Evolutionary conservation across 2,113 vertebrate species (phyloP).

Genomic region (Hyaena hyaena): DNA sequence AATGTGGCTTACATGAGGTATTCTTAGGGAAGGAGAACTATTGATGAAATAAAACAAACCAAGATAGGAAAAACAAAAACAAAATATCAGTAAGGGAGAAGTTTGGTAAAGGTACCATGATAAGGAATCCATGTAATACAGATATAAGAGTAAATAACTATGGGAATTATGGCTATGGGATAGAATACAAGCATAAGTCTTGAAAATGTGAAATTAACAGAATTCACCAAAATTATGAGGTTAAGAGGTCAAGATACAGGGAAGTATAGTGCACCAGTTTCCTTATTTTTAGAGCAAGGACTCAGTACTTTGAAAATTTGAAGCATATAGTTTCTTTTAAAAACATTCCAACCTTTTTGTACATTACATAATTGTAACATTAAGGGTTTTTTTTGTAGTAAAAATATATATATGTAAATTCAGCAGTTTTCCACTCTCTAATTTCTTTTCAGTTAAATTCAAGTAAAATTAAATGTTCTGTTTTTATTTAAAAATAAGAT

Average conservation of each 20-base stretch:
- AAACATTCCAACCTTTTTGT: not conserved
- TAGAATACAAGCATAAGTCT: not conserved
- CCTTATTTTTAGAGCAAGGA: not conserved
- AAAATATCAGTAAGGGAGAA: not conserved
- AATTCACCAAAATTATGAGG: not conserved
- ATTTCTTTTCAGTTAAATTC: conserved; percentile 25
- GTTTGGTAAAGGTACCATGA: not conserved
- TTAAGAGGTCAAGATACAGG: not conserved
- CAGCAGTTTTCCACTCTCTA: not conserved
- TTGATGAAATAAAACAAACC: not conserved
- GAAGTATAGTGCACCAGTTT: not conserved
- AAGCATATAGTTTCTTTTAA: not conserved
- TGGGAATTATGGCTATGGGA: not conserved
- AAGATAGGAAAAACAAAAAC: not conserved
- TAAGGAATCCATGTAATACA: not conserved
- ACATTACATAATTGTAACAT: not conserved
- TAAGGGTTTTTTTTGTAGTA: not conserved
- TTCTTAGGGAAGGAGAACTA: not conserved
- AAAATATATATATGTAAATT: not conserved
- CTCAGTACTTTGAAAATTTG: not conserved
- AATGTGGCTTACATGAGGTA: not conserved
- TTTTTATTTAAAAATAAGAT: conserved; percentile 28
- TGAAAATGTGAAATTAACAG: conserved; percentile 1
- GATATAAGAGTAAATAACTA: not conserved
- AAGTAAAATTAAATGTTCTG: not conserved